Conservation (phyloP, 2,797 vertebrate genomes). For the Phoeniculus purpureus region DNA sequence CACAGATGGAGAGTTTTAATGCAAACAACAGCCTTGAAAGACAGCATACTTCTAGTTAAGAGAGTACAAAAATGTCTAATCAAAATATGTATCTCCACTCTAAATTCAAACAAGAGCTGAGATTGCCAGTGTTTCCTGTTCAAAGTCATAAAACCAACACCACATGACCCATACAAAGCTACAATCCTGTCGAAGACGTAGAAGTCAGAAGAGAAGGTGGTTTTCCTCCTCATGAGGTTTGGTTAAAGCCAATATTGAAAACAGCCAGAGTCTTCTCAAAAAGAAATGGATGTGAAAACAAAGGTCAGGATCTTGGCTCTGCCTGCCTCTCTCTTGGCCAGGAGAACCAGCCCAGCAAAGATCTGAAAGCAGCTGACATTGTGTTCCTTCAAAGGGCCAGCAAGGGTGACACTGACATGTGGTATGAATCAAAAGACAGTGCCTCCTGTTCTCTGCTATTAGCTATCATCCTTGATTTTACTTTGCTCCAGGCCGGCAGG, state of each 20-base stretch:
- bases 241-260: background rate
- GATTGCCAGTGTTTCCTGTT: background rate
- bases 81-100: background rate
- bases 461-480: background rate
- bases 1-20: background rate
- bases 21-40: slow-evolving; percentile 9
- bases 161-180: background rate
- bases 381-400: background rate
- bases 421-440: background rate
- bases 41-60: background rate
- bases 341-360: slow-evolving; percentile 20
- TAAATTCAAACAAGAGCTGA: background rate
- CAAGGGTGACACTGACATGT: background rate
- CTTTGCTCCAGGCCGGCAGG: background rate
- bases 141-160: background rate
- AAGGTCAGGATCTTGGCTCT: slow-evolving; percentile 7
- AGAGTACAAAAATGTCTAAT: slow-evolving; percentile 38
- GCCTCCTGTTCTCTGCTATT: background rate
- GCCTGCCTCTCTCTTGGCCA: background rate
- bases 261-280: background rate
- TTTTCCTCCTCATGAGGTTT: background rate
- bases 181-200: background rate
- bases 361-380: background rate
- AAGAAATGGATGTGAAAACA: background rate
- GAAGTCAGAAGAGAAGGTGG: background rate